Base-by-base conservation (phyloP, 2,888 invertebrate species). In the Synanthedon andrenaeformis region DNA sequence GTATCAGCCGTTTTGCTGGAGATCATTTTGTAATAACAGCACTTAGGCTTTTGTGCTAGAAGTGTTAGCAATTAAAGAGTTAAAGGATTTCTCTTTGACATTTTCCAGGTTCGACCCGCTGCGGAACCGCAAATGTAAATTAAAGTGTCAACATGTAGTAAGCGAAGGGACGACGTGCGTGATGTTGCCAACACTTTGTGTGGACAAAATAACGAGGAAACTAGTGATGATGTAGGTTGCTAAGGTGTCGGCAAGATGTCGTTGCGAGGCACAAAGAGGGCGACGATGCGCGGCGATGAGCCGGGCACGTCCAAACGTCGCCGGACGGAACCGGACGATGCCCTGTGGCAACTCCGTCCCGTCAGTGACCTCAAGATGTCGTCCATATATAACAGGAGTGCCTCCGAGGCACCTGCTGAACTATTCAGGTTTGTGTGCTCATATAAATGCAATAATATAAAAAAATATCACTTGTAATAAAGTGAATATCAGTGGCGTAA, bases 341-440 rank as follows among this genome's bases (percentile, higher is more conserved):
- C 81, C 55, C 82, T 83, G 61, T 96, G 95, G 96, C 94, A 94
- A 77, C 93, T 94, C 69, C 91, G 95, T 69, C 92, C 94, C 68
- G 91, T 93, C 72, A 93, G 92, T 77, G 96, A 96, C 88, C 92
- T 96, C 79, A 96, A 95, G 89, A 93, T 93, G 89, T 92, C 93
- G 68, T 93, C 94, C 80, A 96, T 96, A 79, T 96, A 96, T 86
- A 96, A 96, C 82, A 91, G 90, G 77, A 92, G 89, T 85, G 91
- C 91, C 66, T 91, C 93, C 53, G 94, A 94, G 83, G 94, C 94
- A 76, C 94, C 95, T 53, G 95, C 95, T 65, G 95, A 95, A 90
- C 89, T 93, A 65, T 93, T 92, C 88, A 90, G 91, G 91, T 88
- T 82, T 77, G 87, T 87, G 74, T 65, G 62, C 53, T 14, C n/a